phyloP scores from a whole-genome alignment of 1,140 invertebrate species.

The Eurosta solidaginis region DNA sequence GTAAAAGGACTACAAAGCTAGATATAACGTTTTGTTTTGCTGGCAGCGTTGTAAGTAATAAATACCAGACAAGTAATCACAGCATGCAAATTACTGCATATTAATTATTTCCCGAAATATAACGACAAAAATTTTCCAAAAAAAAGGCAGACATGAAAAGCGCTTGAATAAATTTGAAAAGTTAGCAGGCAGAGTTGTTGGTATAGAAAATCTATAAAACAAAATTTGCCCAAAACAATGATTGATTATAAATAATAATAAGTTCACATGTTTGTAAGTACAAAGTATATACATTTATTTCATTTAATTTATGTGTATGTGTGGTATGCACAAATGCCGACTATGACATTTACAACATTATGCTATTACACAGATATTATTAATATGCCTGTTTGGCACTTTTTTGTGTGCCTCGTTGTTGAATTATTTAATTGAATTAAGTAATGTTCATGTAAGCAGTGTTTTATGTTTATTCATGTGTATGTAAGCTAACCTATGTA shows the following conservation, averaged over 20 bases:
- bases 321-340: background rate
- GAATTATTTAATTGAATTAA: no score
- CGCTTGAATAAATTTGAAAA: background rate
- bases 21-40: background rate
- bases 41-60: background rate
- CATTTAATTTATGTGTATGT: background rate
- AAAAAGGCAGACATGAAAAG: background rate
- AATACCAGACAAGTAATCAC: background rate
- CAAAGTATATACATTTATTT: no score
- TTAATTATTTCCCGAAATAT: background rate
- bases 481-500: no score
- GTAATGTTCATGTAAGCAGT: no score
- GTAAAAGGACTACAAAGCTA: background rate
- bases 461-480: background rate
- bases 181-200: background rate
- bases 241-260: conserved; percentile 15
- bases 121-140: background rate
- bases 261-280: background rate
- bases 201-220: background rate
- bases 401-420: background rate
- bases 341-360: conserved; percentile 11
- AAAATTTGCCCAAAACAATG: conserved; percentile 15
- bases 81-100: background rate
- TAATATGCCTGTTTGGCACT: background rate
- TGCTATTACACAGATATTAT: background rate